Conservation (phyloP, 2,888 invertebrate genomes). For the Brenthis daphne region DNA sequence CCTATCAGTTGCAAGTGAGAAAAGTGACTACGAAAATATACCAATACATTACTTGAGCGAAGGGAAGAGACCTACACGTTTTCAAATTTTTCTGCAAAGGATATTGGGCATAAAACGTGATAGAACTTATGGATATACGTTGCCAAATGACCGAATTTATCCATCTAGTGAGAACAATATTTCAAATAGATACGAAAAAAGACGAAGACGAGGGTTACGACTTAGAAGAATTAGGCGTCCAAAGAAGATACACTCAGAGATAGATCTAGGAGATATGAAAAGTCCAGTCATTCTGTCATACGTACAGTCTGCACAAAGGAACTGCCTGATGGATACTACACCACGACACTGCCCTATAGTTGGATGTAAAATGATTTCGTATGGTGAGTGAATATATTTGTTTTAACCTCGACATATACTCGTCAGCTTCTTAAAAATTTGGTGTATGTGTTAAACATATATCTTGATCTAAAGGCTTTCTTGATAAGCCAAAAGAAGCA, state of each 20-base stretch:
- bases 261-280: constrained; percentile 50
- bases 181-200: constrained; percentile 49
- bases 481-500: no score
- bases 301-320: constrained; percentile 64
- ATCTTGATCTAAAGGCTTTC: neutral
- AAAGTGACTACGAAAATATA: constrained; percentile 37
- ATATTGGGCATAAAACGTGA: constrained; percentile 61
- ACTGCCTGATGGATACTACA: constrained; percentile 64
- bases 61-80: constrained; percentile 57
- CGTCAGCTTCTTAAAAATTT: neutral
- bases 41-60: constrained; percentile 50
- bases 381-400: constrained; percentile 51
- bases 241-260: constrained; percentile 64
- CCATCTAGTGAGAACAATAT: constrained; percentile 64
- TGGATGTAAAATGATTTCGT: constrained; percentile 64
- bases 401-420: neutral
- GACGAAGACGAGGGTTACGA: constrained; percentile 47
- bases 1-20: constrained; percentile 40
- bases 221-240: constrained; percentile 57
- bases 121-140: constrained; percentile 43
- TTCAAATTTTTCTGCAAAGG: constrained; percentile 66
- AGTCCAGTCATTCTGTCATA: constrained; percentile 60
- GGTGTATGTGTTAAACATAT: neutral
- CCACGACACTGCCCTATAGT: constrained; percentile 65
- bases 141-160: constrained; percentile 46